A percentile compares a stretch with the other conserved stretches of the same genome.
Evolutionary conservation across 2,888 invertebrate genomes (phyloP).

Genomic region (Drosophila niveifrons): DNA sequence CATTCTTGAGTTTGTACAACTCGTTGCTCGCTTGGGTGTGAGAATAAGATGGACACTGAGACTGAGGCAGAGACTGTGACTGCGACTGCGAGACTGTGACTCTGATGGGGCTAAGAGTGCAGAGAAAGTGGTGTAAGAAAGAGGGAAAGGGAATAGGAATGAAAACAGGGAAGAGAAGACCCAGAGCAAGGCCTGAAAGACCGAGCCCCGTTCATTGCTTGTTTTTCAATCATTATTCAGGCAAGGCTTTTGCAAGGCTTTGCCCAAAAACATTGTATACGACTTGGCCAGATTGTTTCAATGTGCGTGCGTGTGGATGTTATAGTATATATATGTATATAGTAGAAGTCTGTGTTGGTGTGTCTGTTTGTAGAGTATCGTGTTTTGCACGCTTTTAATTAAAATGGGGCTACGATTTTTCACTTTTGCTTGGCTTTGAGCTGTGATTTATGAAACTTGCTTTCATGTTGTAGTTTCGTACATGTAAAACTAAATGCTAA

Average conservation of each 20-base stretch:
- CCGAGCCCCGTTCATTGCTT: slow-evolving; percentile 63
- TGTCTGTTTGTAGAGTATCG: slow-evolving; percentile 67
- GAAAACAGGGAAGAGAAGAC: slow-evolving; percentile 1
- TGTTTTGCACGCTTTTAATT: slow-evolving; percentile 81
- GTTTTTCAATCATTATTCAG: slow-evolving; percentile 82
- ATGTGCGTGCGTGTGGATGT: neutral
- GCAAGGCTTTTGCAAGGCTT: slow-evolving; percentile 75
- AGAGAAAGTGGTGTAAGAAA: neutral
- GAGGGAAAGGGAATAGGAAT: too few relatives aligned
- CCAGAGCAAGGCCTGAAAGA: slow-evolving; percentile 15
- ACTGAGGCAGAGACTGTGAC: slow-evolving; percentile 1
- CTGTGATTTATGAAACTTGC: slow-evolving; percentile 79
- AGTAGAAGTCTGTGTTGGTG: slow-evolving; percentile 19
- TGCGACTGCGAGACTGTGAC: slow-evolving; percentile 2
- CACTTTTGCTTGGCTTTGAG: slow-evolving; percentile 75
- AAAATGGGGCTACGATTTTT: slow-evolving; percentile 80
- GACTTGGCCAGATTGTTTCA: slow-evolving; percentile 49
- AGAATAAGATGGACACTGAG: slow-evolving; percentile 8
- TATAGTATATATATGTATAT: slow-evolving; percentile 13
- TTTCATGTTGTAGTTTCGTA: slow-evolving; percentile 78
- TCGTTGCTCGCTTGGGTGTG: slow-evolving; percentile 55
- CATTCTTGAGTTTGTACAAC: slow-evolving; percentile 79
- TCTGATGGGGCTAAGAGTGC: neutral
- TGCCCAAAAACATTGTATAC: slow-evolving; percentile 71
- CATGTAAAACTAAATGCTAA: slow-evolving; percentile 73